Percentiles rank a stretch among this genome's conserved stretches.
phyloP scores from a whole-genome alignment of 2,797 vertebrate species.

The Dicrostonyx torquatus region DNA sequence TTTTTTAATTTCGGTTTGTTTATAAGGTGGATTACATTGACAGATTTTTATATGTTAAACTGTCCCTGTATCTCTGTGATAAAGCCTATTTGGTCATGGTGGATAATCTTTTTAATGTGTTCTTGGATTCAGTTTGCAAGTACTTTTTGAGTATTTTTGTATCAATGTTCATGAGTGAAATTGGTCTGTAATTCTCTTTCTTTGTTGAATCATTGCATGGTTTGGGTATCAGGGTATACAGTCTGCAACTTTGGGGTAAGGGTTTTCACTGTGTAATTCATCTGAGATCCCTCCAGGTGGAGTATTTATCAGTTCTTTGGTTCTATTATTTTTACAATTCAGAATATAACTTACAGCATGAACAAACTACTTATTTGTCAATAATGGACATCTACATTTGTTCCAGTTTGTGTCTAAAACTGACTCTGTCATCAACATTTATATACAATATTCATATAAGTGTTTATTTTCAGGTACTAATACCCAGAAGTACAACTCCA shows the following conservation, averaged over 20 bases:
- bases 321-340: neutral
- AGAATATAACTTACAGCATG: neutral
- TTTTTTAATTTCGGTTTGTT: neutral
- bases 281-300: neutral
- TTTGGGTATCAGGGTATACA: neutral
- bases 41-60: neutral
- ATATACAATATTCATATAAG: neutral
- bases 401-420: neutral
- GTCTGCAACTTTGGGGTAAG: neutral
- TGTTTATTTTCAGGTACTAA: constrained; percentile 14
- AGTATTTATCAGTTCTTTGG: neutral
- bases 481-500: neutral
- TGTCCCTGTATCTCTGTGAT: neutral
- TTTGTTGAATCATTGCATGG: neutral
- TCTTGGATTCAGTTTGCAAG: neutral
- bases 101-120: neutral
- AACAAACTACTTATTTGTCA: neutral
- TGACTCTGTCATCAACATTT: neutral
- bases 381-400: neutral
- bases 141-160: neutral
- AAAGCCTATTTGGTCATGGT: neutral
- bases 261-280: neutral
- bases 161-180: neutral
- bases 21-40: neutral
- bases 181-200: neutral